A percentile compares a stretch with the other conserved stretches of the same genome.
phyloP scores from a whole-genome alignment of 1,140 invertebrate genomes.

The Zaprionus tsacasi region DNA sequence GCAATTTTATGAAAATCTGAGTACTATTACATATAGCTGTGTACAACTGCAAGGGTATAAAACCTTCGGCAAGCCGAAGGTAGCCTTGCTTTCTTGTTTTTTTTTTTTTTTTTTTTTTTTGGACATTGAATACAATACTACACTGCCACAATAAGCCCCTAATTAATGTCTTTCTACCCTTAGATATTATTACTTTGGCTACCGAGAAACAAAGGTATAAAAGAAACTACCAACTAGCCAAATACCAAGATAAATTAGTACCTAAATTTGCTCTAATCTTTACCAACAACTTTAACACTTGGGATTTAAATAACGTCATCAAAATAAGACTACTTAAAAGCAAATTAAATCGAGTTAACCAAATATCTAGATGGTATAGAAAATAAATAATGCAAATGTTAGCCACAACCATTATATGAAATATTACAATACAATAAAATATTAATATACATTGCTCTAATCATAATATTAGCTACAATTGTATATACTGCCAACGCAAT shows the following conservation, averaged over 20 bases:
- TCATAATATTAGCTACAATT: too few relatives aligned
- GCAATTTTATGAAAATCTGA: too few relatives aligned
- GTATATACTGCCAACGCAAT: too few relatives aligned
- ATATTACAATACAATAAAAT: neutral
- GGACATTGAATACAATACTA: too few relatives aligned
- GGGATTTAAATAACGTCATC: neutral
- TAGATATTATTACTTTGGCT: slow-evolving; percentile 19
- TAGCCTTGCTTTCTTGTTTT: too few relatives aligned
- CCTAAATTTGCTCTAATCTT: slow-evolving; percentile 14
- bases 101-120: too few relatives aligned
- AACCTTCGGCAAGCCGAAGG: too few relatives aligned
- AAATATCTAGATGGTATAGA: neutral
- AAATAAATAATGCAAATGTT: neutral
- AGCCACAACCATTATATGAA: neutral
- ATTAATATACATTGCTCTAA: too few relatives aligned
- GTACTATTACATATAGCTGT: too few relatives aligned
- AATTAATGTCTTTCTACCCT: slow-evolving; percentile 6
- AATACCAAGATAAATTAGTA: slow-evolving; percentile 16
- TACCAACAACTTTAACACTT: slow-evolving; percentile 6
- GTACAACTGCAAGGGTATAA: too few relatives aligned
- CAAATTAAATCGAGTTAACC: neutral
- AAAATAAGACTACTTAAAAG: neutral
- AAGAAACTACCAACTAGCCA: slow-evolving; percentile 28
- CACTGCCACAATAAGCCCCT: slow-evolving; percentile 5
- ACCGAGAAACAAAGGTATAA: slow-evolving; percentile 10